phyloP scores from a whole-genome alignment of 2,888 invertebrate genomes.

The Clanis bilineata region DNA sequence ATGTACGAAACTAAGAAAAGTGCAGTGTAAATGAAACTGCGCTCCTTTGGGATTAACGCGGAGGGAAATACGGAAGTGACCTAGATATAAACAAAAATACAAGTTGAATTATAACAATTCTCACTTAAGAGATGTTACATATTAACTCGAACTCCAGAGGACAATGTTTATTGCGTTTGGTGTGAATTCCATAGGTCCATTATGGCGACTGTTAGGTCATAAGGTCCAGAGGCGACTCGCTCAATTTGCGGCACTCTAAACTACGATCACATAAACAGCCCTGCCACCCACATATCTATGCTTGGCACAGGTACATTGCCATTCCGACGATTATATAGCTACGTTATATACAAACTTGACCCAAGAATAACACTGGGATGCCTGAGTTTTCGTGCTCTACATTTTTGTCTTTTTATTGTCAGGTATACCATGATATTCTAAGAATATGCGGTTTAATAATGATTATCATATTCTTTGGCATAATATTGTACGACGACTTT shows the following conservation, averaged over 20 bases:
- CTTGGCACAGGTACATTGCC: not conserved
- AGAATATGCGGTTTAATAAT: not conserved
- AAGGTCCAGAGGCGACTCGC: slow-evolving; percentile 33
- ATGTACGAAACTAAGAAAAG: not conserved
- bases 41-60: not conserved
- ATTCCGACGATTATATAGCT: slow-evolving; percentile 19
- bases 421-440: not conserved
- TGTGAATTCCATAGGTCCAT: slow-evolving; percentile 35
- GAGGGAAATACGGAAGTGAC: not conserved
- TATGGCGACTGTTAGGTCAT: slow-evolving; percentile 35
- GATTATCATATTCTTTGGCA: no score
- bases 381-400: not conserved
- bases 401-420: not conserved
- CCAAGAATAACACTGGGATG: not conserved
- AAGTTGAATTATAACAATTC: slow-evolving; percentile 19
- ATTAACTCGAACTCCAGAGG: slow-evolving; percentile 27
- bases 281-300: slow-evolving; percentile 16
- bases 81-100: not conserved
- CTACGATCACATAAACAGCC: slow-evolving; percentile 38
- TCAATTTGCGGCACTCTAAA: slow-evolving; percentile 40
- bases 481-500: no score
- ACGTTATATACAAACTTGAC: not conserved
- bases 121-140: no score
- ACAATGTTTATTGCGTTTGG: slow-evolving; percentile 31
- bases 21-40: not conserved